Base-by-base conservation (phyloP, 2,888 invertebrate species). In the Melieria omissa region DNA sequence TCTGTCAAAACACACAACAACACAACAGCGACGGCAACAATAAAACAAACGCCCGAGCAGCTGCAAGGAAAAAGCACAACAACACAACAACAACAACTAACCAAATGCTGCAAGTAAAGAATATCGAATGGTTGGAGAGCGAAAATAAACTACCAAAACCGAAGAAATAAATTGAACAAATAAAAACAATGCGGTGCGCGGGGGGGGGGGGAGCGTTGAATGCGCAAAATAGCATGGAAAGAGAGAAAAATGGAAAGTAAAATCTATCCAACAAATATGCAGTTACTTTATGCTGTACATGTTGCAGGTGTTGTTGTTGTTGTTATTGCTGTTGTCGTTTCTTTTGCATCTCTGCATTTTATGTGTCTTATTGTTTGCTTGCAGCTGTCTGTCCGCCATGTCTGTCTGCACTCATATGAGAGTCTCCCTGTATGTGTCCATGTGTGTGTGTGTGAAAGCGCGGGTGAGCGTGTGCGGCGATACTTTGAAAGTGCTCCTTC, bases 311-410 rank as follows among this genome's bases (percentile, higher is more conserved):
- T 55, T 49, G 42, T 64, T 49, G 49, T 52, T 3, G 46, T 58
- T 49, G 9, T 67, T 61, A 14, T 67, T 67, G 67, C 52, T 67
- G 60, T 52, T 67, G 52, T 52, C 61, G 60, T 61, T 61, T 61
- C 49, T 52, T 67, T 67, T 67, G 67, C 67, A 67, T 67, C 61
- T 67, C 67, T 60, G 67, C 67, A 67, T 67, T 65, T 67, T 60
- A 45, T 60, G 12, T 67, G 61, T 67, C 67, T 61, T 67, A 61
- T 67, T 67, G 67, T 61, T 49, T 52, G 49, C 58, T 16, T 41
- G 0, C 12, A 44, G n/a, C 44, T 12, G 60, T 44, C 44, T n/a
- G n/a, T 60, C n/a, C 10, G n/a, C 42, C 7, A 41, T 44, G 29
- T 44, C 29, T 42, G 9, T 4, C 58, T 29, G 4, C 60, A 44